These are phyloP conservation scores for Babylonia areolata DNA, from an alignment of 1,140 invertebrate species.

Conservation along the genomic window DNA sequence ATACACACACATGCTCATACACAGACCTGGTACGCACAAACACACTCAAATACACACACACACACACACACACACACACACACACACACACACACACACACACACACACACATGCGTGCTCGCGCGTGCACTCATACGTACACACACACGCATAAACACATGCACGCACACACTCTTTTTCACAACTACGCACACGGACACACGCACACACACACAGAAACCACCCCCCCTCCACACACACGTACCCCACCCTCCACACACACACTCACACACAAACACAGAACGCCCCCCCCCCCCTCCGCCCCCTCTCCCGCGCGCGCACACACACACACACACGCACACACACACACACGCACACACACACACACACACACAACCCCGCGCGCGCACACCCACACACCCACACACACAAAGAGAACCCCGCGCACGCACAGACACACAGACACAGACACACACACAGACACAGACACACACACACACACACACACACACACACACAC, in stretches of 20 bases:
- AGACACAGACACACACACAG: not conserved
- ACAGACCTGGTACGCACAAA: too few relatives aligned
- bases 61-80: not conserved
- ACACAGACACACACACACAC: not conserved
- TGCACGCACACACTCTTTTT: not conserved
- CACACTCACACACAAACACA: not conserved
- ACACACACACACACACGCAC: slow-evolving; percentile 7
- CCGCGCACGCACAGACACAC: not conserved
- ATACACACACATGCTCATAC: too few relatives aligned
- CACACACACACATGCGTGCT: not conserved
- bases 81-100: slow-evolving; percentile 11
- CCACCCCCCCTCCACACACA: not conserved
- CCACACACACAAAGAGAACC: not conserved
- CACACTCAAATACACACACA: not conserved
- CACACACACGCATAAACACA: not conserved
- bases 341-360: not conserved
- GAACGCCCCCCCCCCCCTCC: too few relatives aligned
- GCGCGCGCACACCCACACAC: not conserved
- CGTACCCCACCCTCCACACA: not conserved
- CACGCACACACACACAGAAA: not conserved
- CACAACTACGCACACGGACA: not conserved
- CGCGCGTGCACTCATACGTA: not conserved
- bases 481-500: not conserved
- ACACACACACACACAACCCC: too few relatives aligned
- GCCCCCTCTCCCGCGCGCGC: not conserved